Evolutionary conservation across 2,888 invertebrate genomes (phyloP).

Genomic region (Drosophila pseudotalamancana): DNA sequence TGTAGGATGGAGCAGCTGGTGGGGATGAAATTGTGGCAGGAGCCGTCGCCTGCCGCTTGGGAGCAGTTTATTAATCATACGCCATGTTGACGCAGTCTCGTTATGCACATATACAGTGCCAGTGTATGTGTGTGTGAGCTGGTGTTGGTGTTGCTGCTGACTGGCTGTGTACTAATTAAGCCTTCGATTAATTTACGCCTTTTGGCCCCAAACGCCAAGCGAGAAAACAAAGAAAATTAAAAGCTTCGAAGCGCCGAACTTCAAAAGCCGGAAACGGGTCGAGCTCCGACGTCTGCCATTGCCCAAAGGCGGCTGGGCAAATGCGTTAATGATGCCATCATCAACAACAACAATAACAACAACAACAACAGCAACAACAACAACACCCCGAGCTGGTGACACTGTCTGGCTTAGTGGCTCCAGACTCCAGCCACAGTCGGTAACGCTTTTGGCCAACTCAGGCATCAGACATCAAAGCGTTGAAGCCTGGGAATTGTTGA

Average conservation of each 20-base stretch:
- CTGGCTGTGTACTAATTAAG: slow-evolving; percentile 73
- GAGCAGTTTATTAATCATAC: slow-evolving; percentile 79
- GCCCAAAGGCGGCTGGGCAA: slow-evolving; percentile 62
- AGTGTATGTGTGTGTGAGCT: slow-evolving; percentile 2
- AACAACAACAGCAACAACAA: slow-evolving; percentile 17
- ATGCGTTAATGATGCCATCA: slow-evolving; percentile 81
- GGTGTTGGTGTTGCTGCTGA: slow-evolving; percentile 20
- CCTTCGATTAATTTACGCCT: slow-evolving; percentile 83
- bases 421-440: slow-evolving; percentile 16
- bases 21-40: slow-evolving; percentile 12
- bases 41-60: slow-evolving; percentile 43
- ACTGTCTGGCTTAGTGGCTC: slow-evolving; percentile 78
- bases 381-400: slow-evolving; percentile 66
- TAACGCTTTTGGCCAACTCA: slow-evolving; percentile 23
- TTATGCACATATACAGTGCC: slow-evolving; percentile 12
- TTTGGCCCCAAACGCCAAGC: slow-evolving; percentile 78
- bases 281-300: slow-evolving; percentile 49
- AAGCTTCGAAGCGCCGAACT: slow-evolving; percentile 68
- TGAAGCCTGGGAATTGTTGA: slow-evolving; percentile 82
- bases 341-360: slow-evolving; percentile 35
- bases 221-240: slow-evolving; percentile 77
- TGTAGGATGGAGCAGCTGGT: background rate
- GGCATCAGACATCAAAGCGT: slow-evolving; percentile 81
- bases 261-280: slow-evolving; percentile 79
- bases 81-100: slow-evolving; percentile 63